Evolutionary conservation across 2,888 invertebrate genomes (phyloP), one percentile per base, ranked within the genome.

Genomic region (Cephus runcator): DNA sequence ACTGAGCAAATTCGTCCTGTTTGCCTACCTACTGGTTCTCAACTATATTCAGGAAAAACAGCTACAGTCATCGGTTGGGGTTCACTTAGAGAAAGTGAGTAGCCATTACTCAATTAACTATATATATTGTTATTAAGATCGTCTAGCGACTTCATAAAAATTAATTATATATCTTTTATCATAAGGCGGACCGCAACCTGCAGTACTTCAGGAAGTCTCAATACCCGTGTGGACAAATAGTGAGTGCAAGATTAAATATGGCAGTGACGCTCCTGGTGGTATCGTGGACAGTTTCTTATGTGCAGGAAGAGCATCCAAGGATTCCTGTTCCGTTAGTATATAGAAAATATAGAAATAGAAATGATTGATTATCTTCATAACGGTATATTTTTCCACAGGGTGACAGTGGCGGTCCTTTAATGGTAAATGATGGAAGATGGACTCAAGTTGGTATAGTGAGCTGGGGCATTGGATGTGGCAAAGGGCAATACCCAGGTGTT

Each of bases 21-120:
- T 79, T 98, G 97, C 87, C 90, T 97, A 84, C 96, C 97, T 11
- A 88, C 90, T 69, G 93, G 94, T 23, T 91, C 93, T 11, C 92
- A 93, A 75, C 93, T 93, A 1, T 97, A 95, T 88, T 93, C 94
- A 68, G 96, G 96, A 2, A 93, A 94, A 82, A 93, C 94, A 15
- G 97, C 95, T 1, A 97, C 96, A 0, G 97, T 97, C 4, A 96
- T 97, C 79, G 97, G 97, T 71, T 98, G 97, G 97, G 97, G 97
- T 74, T 97, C 97, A 87, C 92, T 96, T 82, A 92, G 95, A 87
- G 96, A 96, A 92, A 95, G 96, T 96, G 88, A 93, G 94, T 92
- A 82, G 75, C 76, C 34, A 6, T 69, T 80, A 35, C 30, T 31
- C 69, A 35, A 12, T 69, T 35, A 75, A 30, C 15, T 69, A 23